These are phyloP conservation scores for Upupa epops DNA, from an alignment of 2,113 vertebrate species.

Conservation along the genomic window DNA sequence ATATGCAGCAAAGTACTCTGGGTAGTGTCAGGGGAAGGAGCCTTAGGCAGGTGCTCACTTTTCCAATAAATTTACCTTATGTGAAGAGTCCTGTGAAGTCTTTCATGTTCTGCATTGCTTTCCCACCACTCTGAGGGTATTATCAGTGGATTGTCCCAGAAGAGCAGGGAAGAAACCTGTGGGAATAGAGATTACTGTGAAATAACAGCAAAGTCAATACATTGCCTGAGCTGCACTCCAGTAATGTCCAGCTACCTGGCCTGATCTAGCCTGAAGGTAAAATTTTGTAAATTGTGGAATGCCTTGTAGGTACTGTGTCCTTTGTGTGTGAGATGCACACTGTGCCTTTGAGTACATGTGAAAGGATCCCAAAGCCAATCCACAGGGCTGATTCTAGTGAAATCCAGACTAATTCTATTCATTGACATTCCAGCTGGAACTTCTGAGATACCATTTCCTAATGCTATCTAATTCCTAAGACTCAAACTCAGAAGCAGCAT, in stretches of 20 bases:
- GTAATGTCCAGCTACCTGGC: neutral
- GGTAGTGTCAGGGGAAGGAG: neutral
- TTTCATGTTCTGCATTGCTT: neutral
- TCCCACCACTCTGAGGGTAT: neutral
- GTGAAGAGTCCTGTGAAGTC: constrained; percentile 32
- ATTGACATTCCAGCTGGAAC: neutral
- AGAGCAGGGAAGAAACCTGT: neutral
- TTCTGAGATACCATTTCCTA: neutral
- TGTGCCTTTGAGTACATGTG: neutral
- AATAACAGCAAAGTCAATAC: neutral
- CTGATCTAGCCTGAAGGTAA: neutral
- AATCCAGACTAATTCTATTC: neutral
- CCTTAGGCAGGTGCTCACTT: neutral
- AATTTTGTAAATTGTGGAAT: neutral
- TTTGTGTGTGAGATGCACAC: neutral
- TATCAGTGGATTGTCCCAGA: neutral
- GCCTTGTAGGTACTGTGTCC: neutral
- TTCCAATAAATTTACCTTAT: constrained; percentile 12
- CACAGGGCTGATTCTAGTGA: neutral
- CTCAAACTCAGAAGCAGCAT: neutral
- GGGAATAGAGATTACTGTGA: neutral
- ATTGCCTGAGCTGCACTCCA: neutral
- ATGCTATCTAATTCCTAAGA: neutral
- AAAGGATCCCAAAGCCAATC: neutral
- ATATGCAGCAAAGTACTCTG: neutral